Evolutionary conservation across 2,113 vertebrate genomes (phyloP).

Genomic region (Laticauda colubrina): DNA sequence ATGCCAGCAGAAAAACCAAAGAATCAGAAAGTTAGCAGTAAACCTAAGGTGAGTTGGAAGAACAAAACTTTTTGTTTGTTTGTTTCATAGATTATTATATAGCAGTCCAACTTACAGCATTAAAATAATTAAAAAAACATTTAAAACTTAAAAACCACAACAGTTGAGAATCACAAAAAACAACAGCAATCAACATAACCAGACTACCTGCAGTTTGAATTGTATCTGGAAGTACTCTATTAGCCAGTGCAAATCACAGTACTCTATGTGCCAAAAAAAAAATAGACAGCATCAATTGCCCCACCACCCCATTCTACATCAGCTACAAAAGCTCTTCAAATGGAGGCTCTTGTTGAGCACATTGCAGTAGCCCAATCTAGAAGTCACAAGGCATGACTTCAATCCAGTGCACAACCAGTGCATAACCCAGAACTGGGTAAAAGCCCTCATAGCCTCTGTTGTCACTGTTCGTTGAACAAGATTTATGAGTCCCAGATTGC

Average conservation of each 20-base stretch:
- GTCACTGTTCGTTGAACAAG: neutral
- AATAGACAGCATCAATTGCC: neutral
- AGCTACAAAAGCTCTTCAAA: neutral
- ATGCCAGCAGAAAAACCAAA: conserved; percentile 58
- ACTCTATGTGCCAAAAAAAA: neutral
- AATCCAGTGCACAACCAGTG: neutral
- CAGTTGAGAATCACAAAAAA: neutral
- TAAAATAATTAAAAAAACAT: neutral
- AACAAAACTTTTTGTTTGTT: neutral
- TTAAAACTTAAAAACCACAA: neutral
- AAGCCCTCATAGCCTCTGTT: neutral
- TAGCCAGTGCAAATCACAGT: neutral
- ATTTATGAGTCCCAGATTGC: neutral
- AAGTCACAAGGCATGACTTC: neutral
- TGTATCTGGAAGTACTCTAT: neutral
- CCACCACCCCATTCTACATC: neutral
- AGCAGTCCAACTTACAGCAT: neutral
- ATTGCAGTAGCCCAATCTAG: neutral
- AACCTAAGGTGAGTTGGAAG: conserved; percentile 74
- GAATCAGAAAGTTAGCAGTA: conserved; percentile 73
- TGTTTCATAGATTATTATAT: neutral
- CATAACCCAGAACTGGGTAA: neutral
- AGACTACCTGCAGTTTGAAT: neutral
- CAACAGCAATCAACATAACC: neutral
- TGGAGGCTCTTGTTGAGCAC: neutral